Evolutionary conservation across 2,797 vertebrate species (phyloP), one percentile per base, ranked within the genome.

Genomic region (Takifugu rubripes): DNA sequence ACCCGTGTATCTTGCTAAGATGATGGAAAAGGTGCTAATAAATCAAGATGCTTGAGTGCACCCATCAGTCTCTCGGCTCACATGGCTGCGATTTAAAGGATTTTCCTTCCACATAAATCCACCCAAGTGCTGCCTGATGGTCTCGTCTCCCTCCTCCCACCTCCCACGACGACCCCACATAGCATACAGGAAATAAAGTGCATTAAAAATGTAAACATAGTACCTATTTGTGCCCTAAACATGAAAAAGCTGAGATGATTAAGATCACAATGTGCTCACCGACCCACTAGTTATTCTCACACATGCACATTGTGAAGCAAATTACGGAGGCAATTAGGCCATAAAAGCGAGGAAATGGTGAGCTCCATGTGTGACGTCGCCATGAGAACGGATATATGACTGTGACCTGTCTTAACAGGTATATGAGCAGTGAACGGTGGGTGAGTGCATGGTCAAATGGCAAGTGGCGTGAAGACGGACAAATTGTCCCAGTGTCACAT

Each of bases 371-470:
- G 36, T 40, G 36, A 68, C 50, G 75, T 77, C 68, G 69, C 83
- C 77, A 84, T 79, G 59, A 68, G 55, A 82, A 87, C 77, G 55
- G 65, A 45, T 47, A 60, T 66, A 47, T 58, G 62, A 26, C 64
- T 70, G 67, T 67, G 75, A 52, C 33, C 33, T 48, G 59, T 56
- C 36, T 14, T 12, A 40, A 40, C 36, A 40, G 36, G 36, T 40
- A 33, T 10, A 10, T 10, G 31, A 33, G 3, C 8, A 10, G 31
- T 33, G 31, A 33, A 10, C 2, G 8, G 29, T 1, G 9, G 29
- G 10, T 33, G 31, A 33, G 31, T 33, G 31, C 8, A 33, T 10
- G 31, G 31, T 33, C 9, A 33, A 33, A 33, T 33, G 21, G 21
- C 21, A n/a, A n/a, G 10, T 10, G 9, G 8, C 10, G 31, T 33